Conservation (phyloP, 2,888 invertebrate genomes). For the Tuberolachnus salignus region DNA sequence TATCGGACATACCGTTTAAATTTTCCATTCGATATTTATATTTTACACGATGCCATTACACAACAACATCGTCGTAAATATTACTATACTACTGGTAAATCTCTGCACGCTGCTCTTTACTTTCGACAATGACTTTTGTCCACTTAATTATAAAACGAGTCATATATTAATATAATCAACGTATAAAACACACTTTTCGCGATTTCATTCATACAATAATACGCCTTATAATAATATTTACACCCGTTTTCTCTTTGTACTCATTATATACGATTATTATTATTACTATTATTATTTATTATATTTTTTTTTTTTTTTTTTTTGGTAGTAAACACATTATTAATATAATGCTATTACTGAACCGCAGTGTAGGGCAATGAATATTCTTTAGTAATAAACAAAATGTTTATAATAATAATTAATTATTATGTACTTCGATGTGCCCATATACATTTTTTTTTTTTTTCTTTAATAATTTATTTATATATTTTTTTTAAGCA, state of each 20-base stretch:
- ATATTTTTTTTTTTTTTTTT: background rate
- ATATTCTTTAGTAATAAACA: constrained; percentile 6
- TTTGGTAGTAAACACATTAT: background rate
- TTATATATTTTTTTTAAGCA: too few species aligned
- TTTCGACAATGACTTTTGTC: background rate
- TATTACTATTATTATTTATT: background rate
- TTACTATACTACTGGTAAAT: constrained; percentile 35
- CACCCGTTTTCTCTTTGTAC: background rate
- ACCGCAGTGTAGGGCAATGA: background rate
- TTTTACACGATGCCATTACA: background rate
- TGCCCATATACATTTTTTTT: background rate
- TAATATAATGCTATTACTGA: background rate
- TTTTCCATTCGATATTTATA: too few species aligned
- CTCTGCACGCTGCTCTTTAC: constrained; percentile 53
- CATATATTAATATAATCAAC: constrained; percentile 2
- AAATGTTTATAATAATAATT: constrained; percentile 12
- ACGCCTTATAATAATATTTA: background rate
- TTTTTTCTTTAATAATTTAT: background rate
- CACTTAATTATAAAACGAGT: background rate
- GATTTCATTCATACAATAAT: background rate
- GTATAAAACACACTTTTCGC: background rate
- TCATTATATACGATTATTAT: background rate
- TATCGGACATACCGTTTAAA: too few species aligned
- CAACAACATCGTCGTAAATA: background rate
- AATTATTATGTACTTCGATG: constrained; percentile 13